Evolutionary conservation across 2,113 vertebrate genomes (phyloP).

Genomic region (Castor canadensis): DNA sequence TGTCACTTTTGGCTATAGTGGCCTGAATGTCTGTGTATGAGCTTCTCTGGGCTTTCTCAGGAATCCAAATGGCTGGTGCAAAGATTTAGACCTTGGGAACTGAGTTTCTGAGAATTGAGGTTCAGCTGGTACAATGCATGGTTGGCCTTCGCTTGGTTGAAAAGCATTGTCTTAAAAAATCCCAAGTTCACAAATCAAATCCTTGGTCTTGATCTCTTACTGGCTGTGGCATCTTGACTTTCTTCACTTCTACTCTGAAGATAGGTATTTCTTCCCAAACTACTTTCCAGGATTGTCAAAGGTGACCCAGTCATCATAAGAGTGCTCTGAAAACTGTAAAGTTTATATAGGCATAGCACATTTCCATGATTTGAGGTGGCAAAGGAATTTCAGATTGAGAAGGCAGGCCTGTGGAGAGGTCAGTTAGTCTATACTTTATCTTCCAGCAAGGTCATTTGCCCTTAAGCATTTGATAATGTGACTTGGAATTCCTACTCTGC

Average conservation of each 20-base stretch:
- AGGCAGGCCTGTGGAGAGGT: background rate
- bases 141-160: background rate
- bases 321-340: background rate
- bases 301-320: background rate
- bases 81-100: background rate
- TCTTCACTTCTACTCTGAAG: background rate
- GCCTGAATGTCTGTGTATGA: constrained; percentile 9
- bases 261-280: background rate
- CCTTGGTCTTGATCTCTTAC: background rate
- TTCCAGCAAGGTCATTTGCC: background rate
- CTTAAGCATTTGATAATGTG: background rate
- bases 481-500: background rate
- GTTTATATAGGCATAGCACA: background rate
- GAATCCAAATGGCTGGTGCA: background rate
- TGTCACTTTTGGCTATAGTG: constrained; percentile 77
- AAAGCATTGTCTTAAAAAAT: background rate
- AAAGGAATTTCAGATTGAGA: background rate
- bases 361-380: background rate
- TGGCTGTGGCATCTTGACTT: background rate
- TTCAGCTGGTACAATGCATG: background rate
- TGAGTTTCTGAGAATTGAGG: background rate
- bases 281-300: background rate
- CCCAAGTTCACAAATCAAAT: background rate
- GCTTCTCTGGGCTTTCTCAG: constrained; percentile 63
- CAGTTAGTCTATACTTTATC: background rate